Evolutionary conservation across 2,797 vertebrate species (phyloP).

Genomic region (Todus mexicanus): DNA sequence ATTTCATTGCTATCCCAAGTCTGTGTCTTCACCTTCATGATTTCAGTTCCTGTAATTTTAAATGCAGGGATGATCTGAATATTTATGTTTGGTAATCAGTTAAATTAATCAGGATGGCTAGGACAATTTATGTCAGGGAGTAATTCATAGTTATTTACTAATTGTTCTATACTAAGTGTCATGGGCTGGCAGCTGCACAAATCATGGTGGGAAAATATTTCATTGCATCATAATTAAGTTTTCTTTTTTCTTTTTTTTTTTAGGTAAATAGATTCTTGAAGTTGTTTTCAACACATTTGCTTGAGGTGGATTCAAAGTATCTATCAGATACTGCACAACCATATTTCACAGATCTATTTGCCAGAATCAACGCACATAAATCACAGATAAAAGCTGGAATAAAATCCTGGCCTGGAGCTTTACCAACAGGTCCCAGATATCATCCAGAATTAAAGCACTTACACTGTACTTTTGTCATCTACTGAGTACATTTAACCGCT

Average conservation of each 20-base stretch:
- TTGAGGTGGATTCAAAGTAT: neutral
- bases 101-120: constrained; percentile 47
- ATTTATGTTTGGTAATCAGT: constrained; percentile 57
- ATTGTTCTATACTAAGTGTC: constrained; percentile 8
- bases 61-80: constrained; percentile 48
- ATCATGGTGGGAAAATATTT: constrained; percentile 49
- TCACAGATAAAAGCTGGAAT: neutral
- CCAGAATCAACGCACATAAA: neutral
- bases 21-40: neutral
- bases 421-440: neutral
- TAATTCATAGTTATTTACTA: constrained; percentile 45
- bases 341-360: neutral
- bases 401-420: neutral
- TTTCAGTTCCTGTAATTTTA: constrained; percentile 22
- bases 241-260: constrained; percentile 43
- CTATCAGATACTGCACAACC: neutral
- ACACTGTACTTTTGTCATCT: neutral
- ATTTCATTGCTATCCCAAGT: neutral
- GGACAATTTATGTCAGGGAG: constrained; percentile 47
- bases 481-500: neutral
- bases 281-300: neutral
- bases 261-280: constrained; percentile 33
- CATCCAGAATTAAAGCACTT: neutral
- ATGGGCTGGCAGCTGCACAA: constrained; percentile 36
- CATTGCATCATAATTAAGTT: constrained; percentile 40